Evolutionary conservation across 2,113 vertebrate species (phyloP), one percentile per base, ranked within the genome.

Genomic region (Synchiropus splendidus): DNA sequence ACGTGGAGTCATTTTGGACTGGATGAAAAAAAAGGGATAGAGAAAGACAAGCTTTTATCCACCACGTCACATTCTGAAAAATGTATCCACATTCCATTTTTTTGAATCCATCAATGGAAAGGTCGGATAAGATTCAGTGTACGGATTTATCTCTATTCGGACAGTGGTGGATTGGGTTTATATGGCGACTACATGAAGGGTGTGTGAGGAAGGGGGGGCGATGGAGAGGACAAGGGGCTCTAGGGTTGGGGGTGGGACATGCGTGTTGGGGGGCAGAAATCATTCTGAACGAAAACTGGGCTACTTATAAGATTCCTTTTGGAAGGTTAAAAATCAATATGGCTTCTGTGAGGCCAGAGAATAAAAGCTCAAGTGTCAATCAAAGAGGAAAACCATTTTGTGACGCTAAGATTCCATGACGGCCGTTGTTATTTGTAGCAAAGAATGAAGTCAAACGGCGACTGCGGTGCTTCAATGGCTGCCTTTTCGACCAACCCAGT

Each of bases 1-100:
- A 67, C 79, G 72, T 72, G 77, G 79, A 79, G 72, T 70, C 66
- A 74, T 77, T 83, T 75, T 72, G 78, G 68, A 74, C 61, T 74
- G 66, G 51, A 12, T 9, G 14, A 16, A 18, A 13, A 18, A 18
- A 18, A 11, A 44, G 43, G 51, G 30, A 55, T 67, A 66, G 64
- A 54, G 49, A 55, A 18, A 65, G 55, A 57, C 59, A 53, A 75
- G 65, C 63, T 59, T 73, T 69, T 77, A 71, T 78, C 72, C 70
- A 27, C 55, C 58, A 54, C 68, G 36, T 59, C 45, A 66, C 48
- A 54, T 45, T 44, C 51, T 15, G 9, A 38, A 55, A 51, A 68
- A 64, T 36, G 37, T 53, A 51, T 52, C 39, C 9, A 33, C 12
- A 48, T 38, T 31, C 31, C n/a, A 16, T 48, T 56, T 52, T 39